These are phyloP conservation scores for Lithosia quadra DNA, from an alignment of 2,888 invertebrate genomes.

Conservation along the genomic window DNA sequence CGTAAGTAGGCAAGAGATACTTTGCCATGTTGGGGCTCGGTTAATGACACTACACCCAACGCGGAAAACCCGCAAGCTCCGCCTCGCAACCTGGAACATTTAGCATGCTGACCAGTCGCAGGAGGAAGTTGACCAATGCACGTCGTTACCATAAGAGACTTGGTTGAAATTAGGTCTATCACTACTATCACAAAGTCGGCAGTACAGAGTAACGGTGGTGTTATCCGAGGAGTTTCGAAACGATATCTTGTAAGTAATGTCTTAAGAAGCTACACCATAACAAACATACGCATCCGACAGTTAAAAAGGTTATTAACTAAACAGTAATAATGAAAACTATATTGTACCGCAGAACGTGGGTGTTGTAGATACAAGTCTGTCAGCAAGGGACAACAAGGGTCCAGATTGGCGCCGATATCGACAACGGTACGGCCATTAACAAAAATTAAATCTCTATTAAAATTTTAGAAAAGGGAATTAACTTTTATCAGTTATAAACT, in stretches of 20 bases:
- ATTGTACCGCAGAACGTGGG: background rate
- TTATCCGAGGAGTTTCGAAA: background rate
- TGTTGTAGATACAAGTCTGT: constrained; percentile 10
- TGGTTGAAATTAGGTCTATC: too few relatives aligned
- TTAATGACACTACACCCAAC: too few relatives aligned
- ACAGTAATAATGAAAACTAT: background rate
- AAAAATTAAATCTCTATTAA: constrained; percentile 85
- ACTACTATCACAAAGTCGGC: too few relatives aligned
- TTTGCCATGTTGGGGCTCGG: too few relatives aligned
- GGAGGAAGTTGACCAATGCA: too few relatives aligned
- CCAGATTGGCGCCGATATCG: constrained; percentile 59
- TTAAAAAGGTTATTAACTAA: background rate
- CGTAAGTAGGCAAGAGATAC: too few relatives aligned
- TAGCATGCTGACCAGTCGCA: too few relatives aligned
- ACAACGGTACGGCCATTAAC: constrained; percentile 64
- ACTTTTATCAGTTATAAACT: constrained; percentile 86
- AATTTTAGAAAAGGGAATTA: constrained; percentile 82
- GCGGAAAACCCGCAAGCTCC: too few relatives aligned
- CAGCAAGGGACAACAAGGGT: constrained; percentile 31
- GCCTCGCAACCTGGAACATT: too few relatives aligned
- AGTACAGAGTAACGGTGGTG: too few relatives aligned
- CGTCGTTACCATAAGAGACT: too few relatives aligned
- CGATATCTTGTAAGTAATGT: background rate
- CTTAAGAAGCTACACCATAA: background rate
- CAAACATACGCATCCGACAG: background rate